Evolutionary conservation across 2,888 invertebrate genomes (phyloP).

Genomic region (Mesoligia furuncula): DNA sequence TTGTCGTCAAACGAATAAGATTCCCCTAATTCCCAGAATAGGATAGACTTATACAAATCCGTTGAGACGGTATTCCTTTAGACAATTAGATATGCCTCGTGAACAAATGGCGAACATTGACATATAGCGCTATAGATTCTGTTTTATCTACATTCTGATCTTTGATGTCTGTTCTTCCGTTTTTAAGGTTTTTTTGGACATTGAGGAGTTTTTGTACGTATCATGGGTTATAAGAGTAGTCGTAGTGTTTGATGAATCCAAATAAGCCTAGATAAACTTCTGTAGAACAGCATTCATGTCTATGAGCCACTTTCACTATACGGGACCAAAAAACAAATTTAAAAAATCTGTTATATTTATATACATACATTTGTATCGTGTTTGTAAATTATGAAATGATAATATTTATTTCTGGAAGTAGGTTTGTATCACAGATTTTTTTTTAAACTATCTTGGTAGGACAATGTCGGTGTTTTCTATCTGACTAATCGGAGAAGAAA

Average conservation of each 20-base stretch:
- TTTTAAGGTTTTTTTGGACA: constrained; percentile 23
- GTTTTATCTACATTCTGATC: constrained; percentile 27
- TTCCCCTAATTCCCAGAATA: constrained; percentile 67
- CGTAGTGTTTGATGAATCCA: background rate
- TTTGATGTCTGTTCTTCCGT: constrained; percentile 30
- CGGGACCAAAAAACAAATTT: no score
- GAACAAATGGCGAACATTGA: constrained; percentile 69
- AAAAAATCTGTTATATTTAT: background rate
- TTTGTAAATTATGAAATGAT: background rate
- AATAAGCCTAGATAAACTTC: background rate
- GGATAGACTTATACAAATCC: constrained; percentile 76
- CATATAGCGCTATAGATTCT: constrained; percentile 54
- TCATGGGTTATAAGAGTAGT: background rate
- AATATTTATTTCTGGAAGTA: background rate
- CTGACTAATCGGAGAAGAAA: background rate
- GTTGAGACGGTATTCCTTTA: constrained; percentile 75
- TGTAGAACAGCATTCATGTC: background rate
- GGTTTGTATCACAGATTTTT: background rate
- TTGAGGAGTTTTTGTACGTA: background rate
- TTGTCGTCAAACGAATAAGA: constrained; percentile 53
- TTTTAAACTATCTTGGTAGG: background rate
- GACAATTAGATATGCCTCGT: constrained; percentile 77
- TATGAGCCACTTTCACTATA: no score
- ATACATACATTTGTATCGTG: background rate
- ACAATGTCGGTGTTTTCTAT: background rate